Conservation (phyloP, 2,888 invertebrate species). For the Apoda limacodes region DNA sequence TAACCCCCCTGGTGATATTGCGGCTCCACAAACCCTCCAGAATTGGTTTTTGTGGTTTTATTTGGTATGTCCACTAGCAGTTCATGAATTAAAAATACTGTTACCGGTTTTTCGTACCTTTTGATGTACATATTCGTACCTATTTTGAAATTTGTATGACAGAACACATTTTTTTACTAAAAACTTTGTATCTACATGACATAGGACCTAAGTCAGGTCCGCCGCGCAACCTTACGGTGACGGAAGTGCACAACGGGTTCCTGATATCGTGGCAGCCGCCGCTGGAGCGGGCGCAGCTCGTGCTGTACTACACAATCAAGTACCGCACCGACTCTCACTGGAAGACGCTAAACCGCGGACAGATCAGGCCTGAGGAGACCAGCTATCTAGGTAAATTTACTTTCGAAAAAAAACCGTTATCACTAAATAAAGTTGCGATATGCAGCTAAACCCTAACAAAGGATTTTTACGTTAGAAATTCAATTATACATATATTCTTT, state of each 20-base stretch:
- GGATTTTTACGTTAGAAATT: no score
- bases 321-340: constrained; percentile 91
- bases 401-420: no score
- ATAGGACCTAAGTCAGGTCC: constrained; percentile 92
- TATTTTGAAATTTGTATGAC: no score
- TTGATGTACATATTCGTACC: no score
- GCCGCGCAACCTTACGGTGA: constrained; percentile 90
- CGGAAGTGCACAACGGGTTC: constrained; percentile 90
- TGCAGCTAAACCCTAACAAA: no score
- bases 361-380: constrained; percentile 90
- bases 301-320: constrained; percentile 92
- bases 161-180: constrained; percentile 1
- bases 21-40: no score
- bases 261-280: constrained; percentile 92
- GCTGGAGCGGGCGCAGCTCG: constrained; percentile 80
- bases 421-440: no score
- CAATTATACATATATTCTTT: no score
- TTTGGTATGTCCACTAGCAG: no score
- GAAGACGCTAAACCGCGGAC: constrained; percentile 89
- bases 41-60: constrained; percentile 13
- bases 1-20: no score
- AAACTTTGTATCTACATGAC: constrained; percentile 13
- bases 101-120: no score
- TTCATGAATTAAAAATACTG: no score
- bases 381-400: constrained; percentile 84